phyloP scores from a whole-genome alignment of 2,888 invertebrate genomes.

The Ischnus inquisitorius region DNA sequence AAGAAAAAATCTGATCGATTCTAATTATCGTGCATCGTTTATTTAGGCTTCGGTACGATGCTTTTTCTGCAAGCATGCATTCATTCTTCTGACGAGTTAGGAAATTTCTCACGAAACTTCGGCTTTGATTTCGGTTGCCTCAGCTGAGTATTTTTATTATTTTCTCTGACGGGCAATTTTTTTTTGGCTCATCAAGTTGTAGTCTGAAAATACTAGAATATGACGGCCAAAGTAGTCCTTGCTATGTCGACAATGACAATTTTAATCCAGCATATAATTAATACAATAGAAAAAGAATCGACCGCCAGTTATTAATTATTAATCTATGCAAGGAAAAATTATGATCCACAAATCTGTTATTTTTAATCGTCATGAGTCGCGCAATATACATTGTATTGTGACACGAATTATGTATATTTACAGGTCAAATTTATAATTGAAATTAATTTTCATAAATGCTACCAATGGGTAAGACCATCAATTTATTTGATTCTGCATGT shows the following conservation, averaged over 20 bases:
- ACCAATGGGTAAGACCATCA: not conserved
- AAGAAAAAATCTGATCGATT: slow-evolving; percentile 30
- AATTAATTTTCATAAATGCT: not conserved
- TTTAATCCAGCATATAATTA: not conserved
- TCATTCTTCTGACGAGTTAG: not conserved
- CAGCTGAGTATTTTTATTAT: slow-evolving; percentile 44
- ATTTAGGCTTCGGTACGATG: no score
- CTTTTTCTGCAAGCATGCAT: not conserved
- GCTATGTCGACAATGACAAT: slow-evolving; percentile 24
- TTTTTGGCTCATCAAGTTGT: not conserved
- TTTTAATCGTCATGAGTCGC: not conserved
- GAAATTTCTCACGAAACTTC: not conserved
- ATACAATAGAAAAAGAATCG: slow-evolving; percentile 12
- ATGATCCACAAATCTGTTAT: not conserved
- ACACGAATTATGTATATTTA: not conserved
- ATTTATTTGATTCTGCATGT: not conserved
- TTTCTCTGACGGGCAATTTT: slow-evolving; percentile 16
- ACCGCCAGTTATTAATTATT: not conserved
- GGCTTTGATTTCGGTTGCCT: slow-evolving; percentile 21
- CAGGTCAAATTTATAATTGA: not conserved
- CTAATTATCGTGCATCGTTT: not conserved
- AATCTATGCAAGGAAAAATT: not conserved
- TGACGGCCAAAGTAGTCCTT: slow-evolving; percentile 45
- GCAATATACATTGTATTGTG: slow-evolving; percentile 61
- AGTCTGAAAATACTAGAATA: not conserved